These are phyloP conservation scores for Epinephelus cyanopodus DNA, from an alignment of 2,113 vertebrate species.

Conservation along the genomic window DNA sequence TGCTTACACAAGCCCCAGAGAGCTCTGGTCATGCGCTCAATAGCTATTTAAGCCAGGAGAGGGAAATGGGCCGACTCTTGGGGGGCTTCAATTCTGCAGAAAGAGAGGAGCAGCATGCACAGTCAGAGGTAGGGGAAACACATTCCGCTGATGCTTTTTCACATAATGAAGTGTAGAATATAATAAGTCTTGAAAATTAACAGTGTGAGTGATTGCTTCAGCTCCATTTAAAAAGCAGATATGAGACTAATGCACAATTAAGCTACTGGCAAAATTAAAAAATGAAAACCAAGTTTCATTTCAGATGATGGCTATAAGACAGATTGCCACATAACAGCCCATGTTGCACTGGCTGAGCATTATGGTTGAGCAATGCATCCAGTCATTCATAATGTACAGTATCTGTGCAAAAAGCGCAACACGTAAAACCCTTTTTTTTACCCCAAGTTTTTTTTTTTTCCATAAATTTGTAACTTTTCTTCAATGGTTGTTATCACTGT, in stretches of 20 bases:
- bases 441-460: background rate
- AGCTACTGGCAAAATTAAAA: background rate
- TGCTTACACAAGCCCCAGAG: conserved; percentile 51
- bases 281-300: conserved; percentile 4
- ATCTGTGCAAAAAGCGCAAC: background rate
- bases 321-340: background rate
- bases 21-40: conserved; percentile 72
- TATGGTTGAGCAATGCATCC: background rate
- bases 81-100: conserved; percentile 58
- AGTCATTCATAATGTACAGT: background rate
- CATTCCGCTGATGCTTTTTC: conserved; percentile 1
- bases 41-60: conserved; percentile 76
- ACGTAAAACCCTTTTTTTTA: background rate
- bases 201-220: conserved; percentile 2
- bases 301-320: background rate
- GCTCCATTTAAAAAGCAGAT: background rate
- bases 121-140: conserved; percentile 69
- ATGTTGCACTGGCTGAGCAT: background rate
- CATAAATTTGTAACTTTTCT: conserved; percentile 25
- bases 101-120: conserved; percentile 74
- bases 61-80: conserved; percentile 62
- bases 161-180: background rate
- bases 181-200: background rate
- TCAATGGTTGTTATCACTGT: conserved; percentile 15
- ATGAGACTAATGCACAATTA: background rate